phyloP scores from a whole-genome alignment of 2,797 vertebrate species.

The Melopsittacus undulatus region DNA sequence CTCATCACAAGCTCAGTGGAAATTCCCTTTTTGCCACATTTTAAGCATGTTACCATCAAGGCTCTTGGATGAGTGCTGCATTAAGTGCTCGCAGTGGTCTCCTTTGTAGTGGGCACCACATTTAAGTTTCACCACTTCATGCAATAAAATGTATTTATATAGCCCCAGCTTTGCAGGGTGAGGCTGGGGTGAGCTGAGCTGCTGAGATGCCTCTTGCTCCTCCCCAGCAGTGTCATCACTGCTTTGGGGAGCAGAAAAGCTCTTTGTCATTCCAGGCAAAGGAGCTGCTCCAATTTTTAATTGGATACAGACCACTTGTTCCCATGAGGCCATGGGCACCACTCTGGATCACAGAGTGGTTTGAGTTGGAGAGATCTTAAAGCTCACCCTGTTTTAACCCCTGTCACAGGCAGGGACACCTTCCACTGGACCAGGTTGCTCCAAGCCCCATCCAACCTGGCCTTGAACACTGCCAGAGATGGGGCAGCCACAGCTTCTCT shows the following conservation, averaged over 20 bases:
- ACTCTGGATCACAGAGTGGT: neutral
- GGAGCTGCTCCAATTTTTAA: neutral
- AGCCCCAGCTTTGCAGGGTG: rapidly evolving
- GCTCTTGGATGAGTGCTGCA: neutral
- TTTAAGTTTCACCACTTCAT: neutral
- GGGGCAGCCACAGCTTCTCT: neutral
- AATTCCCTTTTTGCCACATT: neutral
- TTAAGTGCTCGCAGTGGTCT: neutral
- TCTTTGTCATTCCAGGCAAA: neutral
- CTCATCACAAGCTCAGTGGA: rapidly evolving
- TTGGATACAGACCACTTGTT: neutral
- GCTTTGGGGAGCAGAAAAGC: neutral
- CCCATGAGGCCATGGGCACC: rapidly evolving
- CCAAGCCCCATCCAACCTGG: no score
- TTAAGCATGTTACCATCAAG: neutral
- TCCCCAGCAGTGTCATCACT: neutral
- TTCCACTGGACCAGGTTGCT: neutral
- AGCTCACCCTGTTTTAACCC: neutral
- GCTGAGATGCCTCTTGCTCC: neutral
- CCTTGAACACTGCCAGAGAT: neutral
- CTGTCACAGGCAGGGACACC: neutral
- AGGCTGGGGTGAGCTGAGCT: neutral
- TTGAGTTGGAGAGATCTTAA: neutral
- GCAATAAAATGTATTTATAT: neutral
- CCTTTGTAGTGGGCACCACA: neutral